Conservation (phyloP, 2,113 vertebrate genomes). For the Hippocampus abdominalis region DNA sequence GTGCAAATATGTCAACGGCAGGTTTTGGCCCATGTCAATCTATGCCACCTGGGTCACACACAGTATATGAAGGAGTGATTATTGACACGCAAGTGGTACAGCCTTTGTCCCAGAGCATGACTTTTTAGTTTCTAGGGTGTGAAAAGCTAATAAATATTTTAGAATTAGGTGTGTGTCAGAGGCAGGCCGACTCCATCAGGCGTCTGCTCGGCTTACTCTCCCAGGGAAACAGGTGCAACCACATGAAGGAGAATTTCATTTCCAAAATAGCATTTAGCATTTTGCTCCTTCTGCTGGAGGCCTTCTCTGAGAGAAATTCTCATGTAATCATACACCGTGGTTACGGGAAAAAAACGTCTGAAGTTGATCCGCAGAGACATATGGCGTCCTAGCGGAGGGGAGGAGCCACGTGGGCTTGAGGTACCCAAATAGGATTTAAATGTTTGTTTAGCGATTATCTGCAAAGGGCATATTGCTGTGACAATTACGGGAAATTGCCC, state of each 20-base stretch:
- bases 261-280: conserved; percentile 91
- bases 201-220: conserved; percentile 92
- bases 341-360: conserved; percentile 66
- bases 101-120: conserved; percentile 79
- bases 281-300: conserved; percentile 83
- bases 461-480: conserved; percentile 28
- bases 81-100: conserved; percentile 67
- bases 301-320: conserved; percentile 80
- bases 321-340: conserved; percentile 75
- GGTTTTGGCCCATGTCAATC: conserved; percentile 34
- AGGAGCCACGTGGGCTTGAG: conserved; percentile 41
- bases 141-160: conserved; percentile 99
- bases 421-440: conserved; percentile 54
- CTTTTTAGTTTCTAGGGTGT: conserved; percentile 76
- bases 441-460: conserved; percentile 57
- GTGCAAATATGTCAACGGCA: conserved; percentile 28
- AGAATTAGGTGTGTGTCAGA: conserved; percentile 89
- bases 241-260: conserved; percentile 97
- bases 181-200: conserved; percentile 82
- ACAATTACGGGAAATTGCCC: conserved; percentile 33
- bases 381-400: conserved; percentile 65
- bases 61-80: conserved; percentile 51
- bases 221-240: conserved; percentile 92
- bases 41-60: conserved; percentile 38
- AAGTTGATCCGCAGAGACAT: conserved; percentile 75